Evolutionary conservation across 2,888 invertebrate species (phyloP).

Genomic region (Hololepta plana): DNA sequence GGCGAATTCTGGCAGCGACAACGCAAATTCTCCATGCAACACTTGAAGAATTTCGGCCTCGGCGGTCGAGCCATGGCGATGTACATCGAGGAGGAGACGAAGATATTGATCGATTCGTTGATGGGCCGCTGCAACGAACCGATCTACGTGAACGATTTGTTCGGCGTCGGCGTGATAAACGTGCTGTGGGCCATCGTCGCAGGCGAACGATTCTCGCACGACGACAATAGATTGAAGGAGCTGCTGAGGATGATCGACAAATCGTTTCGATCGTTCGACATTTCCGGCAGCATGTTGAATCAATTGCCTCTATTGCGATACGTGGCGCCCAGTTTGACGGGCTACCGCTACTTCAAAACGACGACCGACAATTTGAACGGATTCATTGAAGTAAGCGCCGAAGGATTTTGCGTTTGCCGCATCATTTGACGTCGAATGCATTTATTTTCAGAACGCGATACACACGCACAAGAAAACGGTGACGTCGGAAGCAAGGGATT

Average conservation of each 20-base stretch:
- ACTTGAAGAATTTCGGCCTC: conserved; percentile 43
- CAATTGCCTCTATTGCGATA: conserved; percentile 49
- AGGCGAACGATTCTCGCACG: conserved; percentile 41
- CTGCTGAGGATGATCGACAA: conserved; percentile 40
- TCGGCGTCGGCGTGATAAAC: conserved; percentile 47
- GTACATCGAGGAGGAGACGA: conserved; percentile 38
- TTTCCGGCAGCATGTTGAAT: conserved; percentile 49
- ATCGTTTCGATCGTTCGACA: conserved; percentile 41
- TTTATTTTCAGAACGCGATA: conserved; percentile 8
- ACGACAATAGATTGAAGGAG: conserved; percentile 34
- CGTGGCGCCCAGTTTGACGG: conserved; percentile 41
- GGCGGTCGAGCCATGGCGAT: conserved; percentile 42
- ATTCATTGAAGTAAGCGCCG: conserved; percentile 32
- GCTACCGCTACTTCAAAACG: too few relatives aligned
- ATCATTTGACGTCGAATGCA: too few relatives aligned
- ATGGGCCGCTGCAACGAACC: conserved; percentile 20
- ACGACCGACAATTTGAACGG: conserved; percentile 30
- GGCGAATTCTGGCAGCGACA: conserved; percentile 47
- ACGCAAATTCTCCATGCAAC: conserved; percentile 44
- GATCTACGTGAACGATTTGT: conserved; percentile 12
- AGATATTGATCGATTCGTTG: conserved; percentile 30
- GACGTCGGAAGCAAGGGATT: conserved; percentile 32
- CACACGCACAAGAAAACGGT: conserved; percentile 1
- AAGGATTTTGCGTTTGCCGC: too few relatives aligned
- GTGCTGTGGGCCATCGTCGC: conserved; percentile 52